Conservation (phyloP, 2,113 vertebrate genomes). For the Theristicus caerulescens region DNA sequence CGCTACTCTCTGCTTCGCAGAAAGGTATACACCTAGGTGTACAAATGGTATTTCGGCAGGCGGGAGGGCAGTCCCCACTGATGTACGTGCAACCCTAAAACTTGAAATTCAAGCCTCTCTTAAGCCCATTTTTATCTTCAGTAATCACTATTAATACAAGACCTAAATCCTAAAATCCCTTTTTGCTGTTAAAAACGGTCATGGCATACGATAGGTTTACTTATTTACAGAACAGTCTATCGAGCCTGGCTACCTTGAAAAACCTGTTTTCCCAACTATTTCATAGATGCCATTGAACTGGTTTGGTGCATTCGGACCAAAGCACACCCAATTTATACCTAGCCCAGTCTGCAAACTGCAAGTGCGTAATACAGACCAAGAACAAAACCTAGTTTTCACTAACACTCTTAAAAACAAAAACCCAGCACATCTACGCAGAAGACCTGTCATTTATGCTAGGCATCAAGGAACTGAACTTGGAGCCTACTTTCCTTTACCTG, state of each 20-base stretch:
- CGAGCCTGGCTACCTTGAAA: not conserved
- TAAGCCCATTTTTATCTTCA: not conserved
- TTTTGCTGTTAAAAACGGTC: not conserved
- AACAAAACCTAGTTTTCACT: not conserved
- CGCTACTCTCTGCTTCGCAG: rapidly evolving
- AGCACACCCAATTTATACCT: not conserved
- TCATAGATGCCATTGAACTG: not conserved
- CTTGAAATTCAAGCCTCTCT: not conserved
- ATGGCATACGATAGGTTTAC: not conserved
- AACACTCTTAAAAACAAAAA: rapidly evolving
- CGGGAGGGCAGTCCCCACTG: not conserved
- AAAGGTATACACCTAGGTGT: rapidly evolving
- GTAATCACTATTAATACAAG: not conserved
- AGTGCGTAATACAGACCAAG: not conserved
- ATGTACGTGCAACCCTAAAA: rapidly evolving
- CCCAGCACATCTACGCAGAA: not conserved
- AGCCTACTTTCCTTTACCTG: not conserved
- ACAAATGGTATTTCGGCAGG: rapidly evolving
- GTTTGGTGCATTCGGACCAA: not conserved
- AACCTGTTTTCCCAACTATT: conserved; percentile 22
- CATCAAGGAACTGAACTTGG: not conserved
- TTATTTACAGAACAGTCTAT: not conserved
- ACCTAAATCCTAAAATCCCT: not conserved
- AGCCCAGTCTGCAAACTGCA: not conserved
- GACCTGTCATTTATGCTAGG: rapidly evolving